Evolutionary conservation across 2,113 vertebrate genomes (phyloP).

Genomic region (Kryptolebias marmoratus): DNA sequence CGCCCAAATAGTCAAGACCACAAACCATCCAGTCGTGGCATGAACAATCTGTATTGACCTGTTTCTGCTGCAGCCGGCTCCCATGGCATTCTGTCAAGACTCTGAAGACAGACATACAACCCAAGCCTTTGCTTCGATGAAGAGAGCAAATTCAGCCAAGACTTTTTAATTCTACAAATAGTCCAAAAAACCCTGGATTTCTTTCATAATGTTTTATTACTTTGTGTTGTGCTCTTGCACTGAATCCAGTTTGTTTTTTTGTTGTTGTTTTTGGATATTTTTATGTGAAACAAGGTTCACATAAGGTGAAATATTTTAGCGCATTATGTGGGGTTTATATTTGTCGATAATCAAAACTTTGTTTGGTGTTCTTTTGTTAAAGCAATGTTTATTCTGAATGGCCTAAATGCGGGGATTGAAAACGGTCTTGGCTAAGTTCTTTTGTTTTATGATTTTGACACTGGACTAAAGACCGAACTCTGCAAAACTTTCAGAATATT

Average conservation of each 20-base stretch:
- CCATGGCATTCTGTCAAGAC: conserved; percentile 71
- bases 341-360: conserved; percentile 26
- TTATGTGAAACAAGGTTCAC: conserved; percentile 59
- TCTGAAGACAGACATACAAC: conserved; percentile 57
- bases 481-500: conserved; percentile 60
- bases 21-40: conserved; percentile 76
- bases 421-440: conserved; percentile 38
- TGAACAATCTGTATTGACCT: conserved; percentile 77
- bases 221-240: conserved; percentile 78
- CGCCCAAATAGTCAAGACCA: conserved; percentile 76
- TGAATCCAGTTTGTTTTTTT: conserved; percentile 44
- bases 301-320: conserved; percentile 38
- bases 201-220: conserved; percentile 77
- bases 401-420: conserved; percentile 39
- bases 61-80: conserved; percentile 68
- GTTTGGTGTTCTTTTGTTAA: conserved; percentile 21
- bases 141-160: conserved; percentile 37
- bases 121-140: conserved; percentile 61
- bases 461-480: conserved; percentile 48
- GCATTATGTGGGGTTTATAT: conserved; percentile 51
- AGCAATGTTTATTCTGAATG: conserved; percentile 43
- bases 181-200: conserved; percentile 54
- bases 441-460: conserved; percentile 52
- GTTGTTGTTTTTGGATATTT: conserved; percentile 37
- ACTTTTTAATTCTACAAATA: conserved; percentile 63